These are phyloP conservation scores for Notothenia rossii DNA, from an alignment of 2,113 vertebrate genomes.

Conservation along the genomic window DNA sequence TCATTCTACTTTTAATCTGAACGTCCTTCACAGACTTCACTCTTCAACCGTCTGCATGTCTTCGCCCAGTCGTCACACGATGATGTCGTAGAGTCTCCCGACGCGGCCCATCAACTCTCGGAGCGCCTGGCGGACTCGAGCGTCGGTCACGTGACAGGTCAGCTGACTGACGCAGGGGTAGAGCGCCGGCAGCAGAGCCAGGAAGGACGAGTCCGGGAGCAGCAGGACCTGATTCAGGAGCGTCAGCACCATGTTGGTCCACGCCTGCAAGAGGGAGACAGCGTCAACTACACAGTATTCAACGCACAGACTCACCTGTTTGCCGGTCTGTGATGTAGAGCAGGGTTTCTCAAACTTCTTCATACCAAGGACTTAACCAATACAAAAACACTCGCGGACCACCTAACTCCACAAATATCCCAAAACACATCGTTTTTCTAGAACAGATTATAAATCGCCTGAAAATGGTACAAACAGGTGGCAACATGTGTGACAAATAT, in stretches of 20 bases:
- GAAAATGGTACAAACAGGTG: too few species aligned
- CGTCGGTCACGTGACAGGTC: constrained; percentile 94
- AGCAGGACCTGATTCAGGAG: constrained; percentile 95
- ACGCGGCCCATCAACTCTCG: constrained; percentile 95
- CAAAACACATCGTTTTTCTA: too few species aligned
- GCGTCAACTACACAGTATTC: not conserved
- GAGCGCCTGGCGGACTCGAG: constrained; percentile 92
- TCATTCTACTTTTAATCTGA: too few species aligned
- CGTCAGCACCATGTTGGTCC: constrained; percentile 98
- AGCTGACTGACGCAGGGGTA: constrained; percentile 98
- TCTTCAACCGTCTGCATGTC: rapidly evolving
- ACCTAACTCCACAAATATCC: too few species aligned
- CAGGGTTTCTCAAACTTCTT: too few species aligned
- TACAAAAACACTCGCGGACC: too few species aligned
- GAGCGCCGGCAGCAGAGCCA: constrained; percentile 92
- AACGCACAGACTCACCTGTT: too few species aligned
- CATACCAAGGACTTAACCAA: too few species aligned
- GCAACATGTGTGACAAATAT: too few species aligned
- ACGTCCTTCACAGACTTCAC: not conserved
- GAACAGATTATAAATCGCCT: too few species aligned
- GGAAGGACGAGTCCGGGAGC: constrained; percentile 91
- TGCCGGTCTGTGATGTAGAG: too few species aligned
- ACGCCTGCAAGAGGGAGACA: constrained; percentile 84
- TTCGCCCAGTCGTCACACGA: constrained; percentile 57
- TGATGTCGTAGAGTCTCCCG: constrained; percentile 95